Evolutionary conservation across 2,113 vertebrate genomes (phyloP).

Genomic region (Erinaceus europaeus): DNA sequence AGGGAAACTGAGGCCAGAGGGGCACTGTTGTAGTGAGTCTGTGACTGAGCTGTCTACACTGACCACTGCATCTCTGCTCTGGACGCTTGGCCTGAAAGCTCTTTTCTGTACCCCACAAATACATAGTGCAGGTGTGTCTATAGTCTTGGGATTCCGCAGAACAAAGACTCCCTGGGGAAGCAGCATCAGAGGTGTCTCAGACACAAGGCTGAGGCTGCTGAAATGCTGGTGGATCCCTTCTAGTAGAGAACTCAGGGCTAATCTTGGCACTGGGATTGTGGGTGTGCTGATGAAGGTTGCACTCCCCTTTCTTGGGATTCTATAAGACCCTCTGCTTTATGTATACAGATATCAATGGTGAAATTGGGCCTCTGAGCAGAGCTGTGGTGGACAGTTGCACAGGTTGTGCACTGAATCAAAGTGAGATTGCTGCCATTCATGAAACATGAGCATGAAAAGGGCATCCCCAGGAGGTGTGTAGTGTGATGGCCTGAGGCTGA

Average conservation of each 20-base stretch:
- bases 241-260: background rate
- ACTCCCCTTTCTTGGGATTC: background rate
- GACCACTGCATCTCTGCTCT: background rate
- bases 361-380: background rate
- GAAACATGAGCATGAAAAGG: rapidly evolving
- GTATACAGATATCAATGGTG: background rate
- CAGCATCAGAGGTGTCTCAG: background rate
- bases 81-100: background rate
- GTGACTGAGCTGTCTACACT: rapidly evolving
- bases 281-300: background rate
- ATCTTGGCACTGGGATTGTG: rapidly evolving
- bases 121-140: too few relatives aligned
- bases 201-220: rapidly evolving
- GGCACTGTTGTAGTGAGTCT: rapidly evolving
- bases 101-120: background rate
- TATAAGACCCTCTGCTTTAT: background rate
- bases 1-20: background rate
- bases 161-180: background rate
- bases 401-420: background rate
- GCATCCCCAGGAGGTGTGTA: background rate
- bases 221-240: background rate
- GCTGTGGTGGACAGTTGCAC: background rate
- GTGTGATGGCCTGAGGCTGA: background rate
- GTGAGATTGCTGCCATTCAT: background rate
- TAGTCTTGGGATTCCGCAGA: background rate